A percentile compares a stretch with the other conserved stretches of the same genome.
These are phyloP conservation scores for Cacatua alba DNA, from an alignment of 2,113 vertebrate genomes.

Conservation along the genomic window DNA sequence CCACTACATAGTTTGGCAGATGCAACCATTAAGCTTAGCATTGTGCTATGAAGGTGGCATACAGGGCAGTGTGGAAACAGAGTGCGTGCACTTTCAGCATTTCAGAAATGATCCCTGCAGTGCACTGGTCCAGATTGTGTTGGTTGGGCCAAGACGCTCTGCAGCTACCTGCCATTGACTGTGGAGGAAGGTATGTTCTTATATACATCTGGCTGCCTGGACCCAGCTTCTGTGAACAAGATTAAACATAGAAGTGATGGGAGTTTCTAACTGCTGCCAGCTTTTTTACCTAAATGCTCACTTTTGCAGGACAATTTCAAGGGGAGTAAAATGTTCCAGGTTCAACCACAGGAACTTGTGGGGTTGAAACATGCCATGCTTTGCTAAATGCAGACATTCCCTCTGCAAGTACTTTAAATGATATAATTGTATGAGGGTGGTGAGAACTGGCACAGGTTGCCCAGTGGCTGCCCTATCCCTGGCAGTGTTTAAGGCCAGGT, in stretches of 20 bases:
- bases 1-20: background rate
- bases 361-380: background rate
- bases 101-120: background rate
- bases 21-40: background rate
- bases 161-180: background rate
- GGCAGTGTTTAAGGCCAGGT: background rate
- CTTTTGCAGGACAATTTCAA: background rate
- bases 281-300: background rate
- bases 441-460: background rate
- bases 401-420: background rate
- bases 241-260: background rate
- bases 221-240: background rate
- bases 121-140: background rate
- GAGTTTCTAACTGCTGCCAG: background rate
- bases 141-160: background rate
- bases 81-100: accelerated
- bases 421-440: background rate
- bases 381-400: background rate
- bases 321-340: background rate
- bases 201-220: background rate
- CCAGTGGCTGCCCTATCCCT: background rate
- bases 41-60: background rate
- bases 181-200: background rate
- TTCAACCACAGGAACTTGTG: background rate
- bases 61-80: background rate